Evolutionary conservation across 2,113 vertebrate species (phyloP).

Genomic region (Thinocorus orbignyianus): DNA sequence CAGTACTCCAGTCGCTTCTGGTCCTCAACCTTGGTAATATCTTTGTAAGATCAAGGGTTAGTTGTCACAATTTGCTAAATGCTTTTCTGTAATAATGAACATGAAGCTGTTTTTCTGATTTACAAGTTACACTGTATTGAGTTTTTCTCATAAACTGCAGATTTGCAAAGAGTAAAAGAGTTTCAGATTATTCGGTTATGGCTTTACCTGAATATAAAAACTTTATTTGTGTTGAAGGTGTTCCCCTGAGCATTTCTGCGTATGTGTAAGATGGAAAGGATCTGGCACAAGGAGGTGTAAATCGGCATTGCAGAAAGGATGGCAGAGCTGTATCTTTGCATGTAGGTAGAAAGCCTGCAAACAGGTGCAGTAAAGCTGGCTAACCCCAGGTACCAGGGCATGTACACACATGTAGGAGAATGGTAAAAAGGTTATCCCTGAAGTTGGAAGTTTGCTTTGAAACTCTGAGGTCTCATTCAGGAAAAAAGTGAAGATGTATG

Average conservation of each 20-base stretch:
- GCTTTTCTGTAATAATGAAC: background rate
- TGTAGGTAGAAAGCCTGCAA: background rate
- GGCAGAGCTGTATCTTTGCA: background rate
- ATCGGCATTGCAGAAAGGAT: background rate
- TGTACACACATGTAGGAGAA: background rate
- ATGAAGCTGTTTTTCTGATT: background rate
- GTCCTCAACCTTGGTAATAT: background rate
- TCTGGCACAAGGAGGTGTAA: background rate
- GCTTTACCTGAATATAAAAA: background rate
- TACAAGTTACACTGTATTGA: background rate
- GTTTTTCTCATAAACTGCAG: background rate
- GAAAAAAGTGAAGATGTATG: background rate
- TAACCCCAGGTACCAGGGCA: background rate
- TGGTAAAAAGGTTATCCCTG: background rate
- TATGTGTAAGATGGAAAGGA: background rate
- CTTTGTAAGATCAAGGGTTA: background rate
- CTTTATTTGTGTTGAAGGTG: background rate
- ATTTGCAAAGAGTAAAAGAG: background rate
- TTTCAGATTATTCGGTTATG: background rate
- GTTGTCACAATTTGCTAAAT: background rate
- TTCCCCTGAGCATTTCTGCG: background rate
- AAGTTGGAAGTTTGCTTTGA: background rate
- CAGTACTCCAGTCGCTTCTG: background rate
- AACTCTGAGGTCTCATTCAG: background rate
- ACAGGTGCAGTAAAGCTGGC: background rate